Conservation (phyloP, 2,797 vertebrate genomes). For the Dryobates pubescens region DNA sequence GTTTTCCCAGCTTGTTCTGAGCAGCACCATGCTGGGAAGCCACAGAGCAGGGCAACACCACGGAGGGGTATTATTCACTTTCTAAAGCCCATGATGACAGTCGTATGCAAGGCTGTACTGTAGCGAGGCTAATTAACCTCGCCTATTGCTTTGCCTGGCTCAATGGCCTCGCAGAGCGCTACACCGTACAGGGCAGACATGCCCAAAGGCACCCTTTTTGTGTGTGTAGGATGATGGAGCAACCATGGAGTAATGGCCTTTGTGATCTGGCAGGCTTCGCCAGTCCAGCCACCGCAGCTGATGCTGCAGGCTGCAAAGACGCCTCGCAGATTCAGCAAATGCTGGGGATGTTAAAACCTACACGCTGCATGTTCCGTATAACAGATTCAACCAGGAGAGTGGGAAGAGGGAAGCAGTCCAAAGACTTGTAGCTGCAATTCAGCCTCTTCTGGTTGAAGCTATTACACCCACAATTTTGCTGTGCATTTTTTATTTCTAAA, state of each 20-base stretch:
- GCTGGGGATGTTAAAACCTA: conserved; percentile 21
- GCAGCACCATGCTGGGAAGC: not conserved
- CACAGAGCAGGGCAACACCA: not conserved
- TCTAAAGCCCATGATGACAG: not conserved
- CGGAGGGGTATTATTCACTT: not conserved
- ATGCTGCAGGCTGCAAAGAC: not conserved
- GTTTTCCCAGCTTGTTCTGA: not conserved
- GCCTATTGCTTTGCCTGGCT: not conserved
- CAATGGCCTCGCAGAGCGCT: not conserved
- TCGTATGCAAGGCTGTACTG: not conserved
- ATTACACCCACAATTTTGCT: conserved; percentile 17
- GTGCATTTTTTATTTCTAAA: conserved; percentile 33
- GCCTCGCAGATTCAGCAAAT: not conserved
- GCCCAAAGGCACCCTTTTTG: not conserved
- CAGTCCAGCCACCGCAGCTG: not conserved
- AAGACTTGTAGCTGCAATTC: conserved; percentile 33
- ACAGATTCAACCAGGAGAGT: conserved; percentile 24
- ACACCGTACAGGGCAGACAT: not conserved
- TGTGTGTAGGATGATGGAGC: not conserved
- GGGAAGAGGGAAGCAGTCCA: conserved; percentile 40
- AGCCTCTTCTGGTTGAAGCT: conserved; percentile 30
- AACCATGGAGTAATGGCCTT: not conserved
- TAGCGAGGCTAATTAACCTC: not conserved
- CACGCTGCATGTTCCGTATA: not conserved
- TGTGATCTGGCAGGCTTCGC: not conserved